Evolutionary conservation across 2,797 vertebrate genomes (phyloP).

Genomic region (Sorex maritimensis): DNA sequence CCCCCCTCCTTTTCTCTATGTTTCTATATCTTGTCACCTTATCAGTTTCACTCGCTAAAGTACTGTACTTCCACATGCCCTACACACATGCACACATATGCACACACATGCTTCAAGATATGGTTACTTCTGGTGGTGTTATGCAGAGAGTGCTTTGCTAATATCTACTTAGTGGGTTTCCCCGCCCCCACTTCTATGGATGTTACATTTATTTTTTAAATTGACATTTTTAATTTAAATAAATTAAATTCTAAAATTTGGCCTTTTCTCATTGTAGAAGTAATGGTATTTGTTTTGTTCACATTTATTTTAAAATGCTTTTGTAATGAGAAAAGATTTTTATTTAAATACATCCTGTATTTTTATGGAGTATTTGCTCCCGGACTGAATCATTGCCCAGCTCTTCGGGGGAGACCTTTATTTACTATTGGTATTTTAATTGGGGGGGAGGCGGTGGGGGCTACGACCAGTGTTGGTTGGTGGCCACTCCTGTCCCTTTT

Average conservation of each 20-base stretch:
- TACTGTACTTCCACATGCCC: accelerated
- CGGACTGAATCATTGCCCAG: background rate
- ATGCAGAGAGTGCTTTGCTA: background rate
- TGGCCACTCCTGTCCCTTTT: background rate
- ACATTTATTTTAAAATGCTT: background rate
- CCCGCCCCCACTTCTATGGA: background rate
- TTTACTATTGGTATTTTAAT: no score
- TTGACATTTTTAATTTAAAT: no score
- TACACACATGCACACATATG: background rate
- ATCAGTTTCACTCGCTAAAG: background rate
- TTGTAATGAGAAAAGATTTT: background rate
- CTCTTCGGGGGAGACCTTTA: background rate
- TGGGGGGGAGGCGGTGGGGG: no score
- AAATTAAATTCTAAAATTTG: no score
- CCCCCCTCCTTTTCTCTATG: background rate
- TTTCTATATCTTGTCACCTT: background rate
- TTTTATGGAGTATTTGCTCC: constrained; percentile 16
- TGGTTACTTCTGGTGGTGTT: background rate
- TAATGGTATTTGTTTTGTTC: no score
- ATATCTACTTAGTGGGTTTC: background rate
- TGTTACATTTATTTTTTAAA: background rate
- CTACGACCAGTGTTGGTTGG: background rate
- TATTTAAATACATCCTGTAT: constrained; percentile 43
- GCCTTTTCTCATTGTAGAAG: no score
- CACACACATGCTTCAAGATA: background rate